phyloP scores from a whole-genome alignment of 2,797 vertebrate genomes.

The Pyrocephalus nanus region DNA sequence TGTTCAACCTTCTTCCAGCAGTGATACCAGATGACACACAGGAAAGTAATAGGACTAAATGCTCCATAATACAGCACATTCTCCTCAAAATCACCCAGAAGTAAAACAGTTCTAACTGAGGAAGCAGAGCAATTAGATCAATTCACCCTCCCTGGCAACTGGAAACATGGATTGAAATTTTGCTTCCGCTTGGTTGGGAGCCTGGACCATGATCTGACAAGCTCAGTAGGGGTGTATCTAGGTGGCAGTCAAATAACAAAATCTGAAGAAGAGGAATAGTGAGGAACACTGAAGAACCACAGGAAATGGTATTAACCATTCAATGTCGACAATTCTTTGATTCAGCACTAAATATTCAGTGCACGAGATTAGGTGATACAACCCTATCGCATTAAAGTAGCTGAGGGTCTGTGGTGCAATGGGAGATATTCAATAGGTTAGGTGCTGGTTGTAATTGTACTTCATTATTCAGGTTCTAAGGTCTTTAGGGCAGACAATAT shows the following conservation, averaged over 20 bases:
- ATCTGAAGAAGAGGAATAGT: not conserved
- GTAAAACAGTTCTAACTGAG: not conserved
- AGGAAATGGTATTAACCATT: not conserved
- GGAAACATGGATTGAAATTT: not conserved
- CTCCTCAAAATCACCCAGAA: not conserved
- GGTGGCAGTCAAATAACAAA: not conserved
- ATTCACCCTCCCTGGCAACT: not conserved
- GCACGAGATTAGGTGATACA: not conserved
- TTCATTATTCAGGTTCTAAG: conserved; percentile 10
- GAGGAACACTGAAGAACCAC: not conserved
- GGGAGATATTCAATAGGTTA: not conserved
- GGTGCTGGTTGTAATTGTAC: not conserved
- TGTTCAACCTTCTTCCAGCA: not conserved
- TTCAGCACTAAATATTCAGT: not conserved
- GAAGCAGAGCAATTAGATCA: not conserved
- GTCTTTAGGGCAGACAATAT: not conserved
- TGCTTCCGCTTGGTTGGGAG: not conserved
- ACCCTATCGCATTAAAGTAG: not conserved
- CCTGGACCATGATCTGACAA: not conserved
- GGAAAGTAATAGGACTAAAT: not conserved
- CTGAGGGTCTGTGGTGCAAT: not conserved
- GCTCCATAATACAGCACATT: not conserved
- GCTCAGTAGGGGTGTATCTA: not conserved
- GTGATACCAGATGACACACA: not conserved
- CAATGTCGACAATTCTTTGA: not conserved